A percentile compares a stretch with the other conserved stretches of the same genome.
These are phyloP conservation scores for Tamias sibiricus DNA, from an alignment of 2,113 vertebrate genomes.

Conservation along the genomic window DNA sequence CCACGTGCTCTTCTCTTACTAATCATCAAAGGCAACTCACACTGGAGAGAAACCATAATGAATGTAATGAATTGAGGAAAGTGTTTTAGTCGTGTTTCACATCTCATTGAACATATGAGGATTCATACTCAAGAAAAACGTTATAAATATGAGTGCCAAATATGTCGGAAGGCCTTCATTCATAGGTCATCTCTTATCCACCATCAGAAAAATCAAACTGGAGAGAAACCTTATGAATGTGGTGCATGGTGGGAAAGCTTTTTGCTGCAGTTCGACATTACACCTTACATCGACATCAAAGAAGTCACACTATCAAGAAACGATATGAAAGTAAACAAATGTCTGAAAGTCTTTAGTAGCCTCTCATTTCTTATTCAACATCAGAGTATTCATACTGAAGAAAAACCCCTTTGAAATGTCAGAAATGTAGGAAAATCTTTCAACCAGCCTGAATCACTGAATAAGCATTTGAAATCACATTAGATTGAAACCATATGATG, in stretches of 20 bases:
- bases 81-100: conserved; percentile 70
- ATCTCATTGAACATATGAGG: conserved; percentile 75
- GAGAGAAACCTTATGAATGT: conserved; percentile 73
- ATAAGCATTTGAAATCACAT: conserved; percentile 74
- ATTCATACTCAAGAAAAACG: conserved; percentile 79
- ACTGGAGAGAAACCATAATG: conserved; percentile 77
- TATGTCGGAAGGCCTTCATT: conserved; percentile 76
- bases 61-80: conserved; percentile 72
- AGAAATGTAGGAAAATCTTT: conserved; percentile 76
- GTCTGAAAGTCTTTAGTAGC: conserved; percentile 72
- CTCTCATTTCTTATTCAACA: conserved; percentile 70
- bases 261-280: conserved; percentile 69
- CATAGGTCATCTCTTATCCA: conserved; percentile 78
- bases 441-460: conserved; percentile 70
- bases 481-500: conserved; percentile 69
- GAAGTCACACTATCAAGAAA: conserved; percentile 64
- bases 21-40: conserved; percentile 75
- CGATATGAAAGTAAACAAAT: conserved; percentile 67
- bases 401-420: conserved; percentile 72
- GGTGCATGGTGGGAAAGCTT: conserved; percentile 70
- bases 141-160: conserved; percentile 71
- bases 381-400: conserved; percentile 76
- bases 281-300: conserved; percentile 72
- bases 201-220: conserved; percentile 74
- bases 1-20: conserved; percentile 67